Conservation (phyloP, 2,888 invertebrate genomes). For the Harpalus rubripes region DNA sequence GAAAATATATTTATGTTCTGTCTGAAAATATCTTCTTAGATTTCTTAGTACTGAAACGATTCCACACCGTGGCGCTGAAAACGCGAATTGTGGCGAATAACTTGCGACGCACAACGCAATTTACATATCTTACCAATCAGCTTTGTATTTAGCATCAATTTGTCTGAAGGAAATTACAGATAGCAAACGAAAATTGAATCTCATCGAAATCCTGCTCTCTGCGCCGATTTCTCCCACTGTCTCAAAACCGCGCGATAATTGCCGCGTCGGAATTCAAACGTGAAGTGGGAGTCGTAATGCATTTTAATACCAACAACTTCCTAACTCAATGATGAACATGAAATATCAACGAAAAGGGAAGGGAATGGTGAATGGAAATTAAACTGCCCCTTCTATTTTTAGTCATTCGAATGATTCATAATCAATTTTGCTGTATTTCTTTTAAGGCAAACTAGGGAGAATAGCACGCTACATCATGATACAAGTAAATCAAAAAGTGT, state of each 20-base stretch:
- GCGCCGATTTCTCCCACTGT: not conserved
- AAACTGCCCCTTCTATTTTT: not conserved
- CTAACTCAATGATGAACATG: slow-evolving; percentile 6
- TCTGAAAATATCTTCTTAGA: too few relatives aligned
- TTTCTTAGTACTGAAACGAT: too few relatives aligned
- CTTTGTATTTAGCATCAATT: slow-evolving; percentile 55
- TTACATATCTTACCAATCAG: slow-evolving; percentile 57
- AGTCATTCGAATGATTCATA: too few relatives aligned
- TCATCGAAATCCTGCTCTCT: slow-evolving; percentile 26
- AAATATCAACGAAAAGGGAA: slow-evolving; percentile 29
- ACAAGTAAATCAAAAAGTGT: too few relatives aligned
- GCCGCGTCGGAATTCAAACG: slow-evolving; percentile 43
- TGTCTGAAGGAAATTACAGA: slow-evolving; percentile 56
- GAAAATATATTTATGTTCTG: too few relatives aligned
- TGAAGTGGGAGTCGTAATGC: slow-evolving; percentile 32
- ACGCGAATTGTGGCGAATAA: not conserved
- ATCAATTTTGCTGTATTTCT: too few relatives aligned
- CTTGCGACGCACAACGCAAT: slow-evolving; percentile 15
- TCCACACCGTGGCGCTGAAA: not conserved
- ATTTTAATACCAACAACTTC: slow-evolving; percentile 22
- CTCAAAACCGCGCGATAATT: slow-evolving; percentile 42
- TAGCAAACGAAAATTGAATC: slow-evolving; percentile 48
- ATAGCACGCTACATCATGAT: too few relatives aligned
- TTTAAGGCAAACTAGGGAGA: too few relatives aligned
- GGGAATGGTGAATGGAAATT: not conserved